Evolutionary conservation across 2,113 vertebrate species (phyloP).

Genomic region (Ptilorrhoa leucosticta): DNA sequence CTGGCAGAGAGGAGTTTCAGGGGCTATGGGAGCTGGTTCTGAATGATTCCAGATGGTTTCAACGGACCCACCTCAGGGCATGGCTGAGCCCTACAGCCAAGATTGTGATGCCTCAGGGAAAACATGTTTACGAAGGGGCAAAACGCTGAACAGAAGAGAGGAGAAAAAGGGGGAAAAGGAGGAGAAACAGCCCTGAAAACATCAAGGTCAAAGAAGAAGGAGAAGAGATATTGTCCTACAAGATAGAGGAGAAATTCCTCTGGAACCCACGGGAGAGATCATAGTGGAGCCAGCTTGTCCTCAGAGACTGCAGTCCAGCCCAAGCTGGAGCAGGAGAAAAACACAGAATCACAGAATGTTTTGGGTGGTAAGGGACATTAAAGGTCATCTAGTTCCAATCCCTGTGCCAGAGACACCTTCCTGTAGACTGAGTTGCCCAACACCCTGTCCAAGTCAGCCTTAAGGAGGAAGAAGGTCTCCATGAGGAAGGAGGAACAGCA

Average conservation of each 20-base stretch:
- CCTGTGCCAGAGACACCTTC: not conserved
- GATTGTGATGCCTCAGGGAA: accelerated
- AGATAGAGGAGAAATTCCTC: not conserved
- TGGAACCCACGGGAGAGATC: accelerated
- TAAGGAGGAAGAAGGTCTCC: not conserved
- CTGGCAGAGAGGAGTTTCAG: not conserved
- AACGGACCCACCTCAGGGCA: not conserved
- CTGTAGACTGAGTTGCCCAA: not conserved
- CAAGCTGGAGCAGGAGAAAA: not conserved
- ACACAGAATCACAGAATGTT: not conserved
- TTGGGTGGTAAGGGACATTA: not conserved
- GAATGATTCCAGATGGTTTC: accelerated
- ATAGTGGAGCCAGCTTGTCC: not conserved
- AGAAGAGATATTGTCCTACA: not conserved
- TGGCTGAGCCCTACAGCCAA: accelerated
- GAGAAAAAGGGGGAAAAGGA: not conserved
- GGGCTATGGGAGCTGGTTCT: not conserved
- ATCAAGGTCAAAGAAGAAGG: not conserved
- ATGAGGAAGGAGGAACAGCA: not conserved
- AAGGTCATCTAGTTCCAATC: not conserved
- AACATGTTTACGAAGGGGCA: not conserved
- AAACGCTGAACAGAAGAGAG: not conserved
- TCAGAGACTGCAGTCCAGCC: not conserved
- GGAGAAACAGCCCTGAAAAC: not conserved
- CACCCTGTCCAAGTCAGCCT: accelerated